Evolutionary conservation across 2,797 vertebrate species (phyloP).

Genomic region (Xiphorhynchus erythropygius): DNA sequence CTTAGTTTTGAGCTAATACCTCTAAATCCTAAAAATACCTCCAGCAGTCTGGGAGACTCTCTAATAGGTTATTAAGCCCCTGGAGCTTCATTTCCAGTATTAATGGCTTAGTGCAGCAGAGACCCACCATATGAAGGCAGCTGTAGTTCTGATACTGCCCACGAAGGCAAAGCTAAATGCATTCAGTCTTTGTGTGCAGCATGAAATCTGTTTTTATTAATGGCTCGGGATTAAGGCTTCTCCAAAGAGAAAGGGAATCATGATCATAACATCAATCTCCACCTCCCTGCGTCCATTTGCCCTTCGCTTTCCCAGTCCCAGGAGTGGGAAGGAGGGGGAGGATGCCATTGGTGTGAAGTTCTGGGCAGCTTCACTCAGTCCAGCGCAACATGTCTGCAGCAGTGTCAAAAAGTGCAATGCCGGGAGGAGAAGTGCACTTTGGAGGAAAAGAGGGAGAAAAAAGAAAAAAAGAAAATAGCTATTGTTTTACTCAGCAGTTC

Average conservation of each 20-base stretch:
- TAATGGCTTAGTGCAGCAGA: slow-evolving; percentile 20
- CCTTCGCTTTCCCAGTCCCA: not conserved
- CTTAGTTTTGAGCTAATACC: slow-evolving; percentile 14
- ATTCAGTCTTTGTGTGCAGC: not conserved
- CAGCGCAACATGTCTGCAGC: rapidly evolving
- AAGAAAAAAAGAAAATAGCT: rapidly evolving
- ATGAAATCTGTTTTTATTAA: not conserved
- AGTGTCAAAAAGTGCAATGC: rapidly evolving
- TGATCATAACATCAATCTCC: rapidly evolving
- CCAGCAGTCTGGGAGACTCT: not conserved
- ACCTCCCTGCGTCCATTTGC: not conserved
- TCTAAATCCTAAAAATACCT: slow-evolving; percentile 44
- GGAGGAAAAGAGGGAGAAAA: not conserved
- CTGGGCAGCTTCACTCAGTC: not conserved
- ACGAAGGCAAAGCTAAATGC: not conserved
- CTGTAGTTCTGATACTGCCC: not conserved
- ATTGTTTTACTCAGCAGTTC: not conserved
- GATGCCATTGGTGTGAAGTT: not conserved
- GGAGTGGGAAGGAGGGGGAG: not conserved
- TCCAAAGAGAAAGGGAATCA: not conserved
- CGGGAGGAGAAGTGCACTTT: not conserved
- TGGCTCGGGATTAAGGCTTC: not conserved
- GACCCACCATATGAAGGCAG: not conserved
- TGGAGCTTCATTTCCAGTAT: not conserved
- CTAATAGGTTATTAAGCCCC: slow-evolving; percentile 35